Base-by-base conservation (phyloP, 2,113 vertebrate genomes). In the Chrysochloris asiatica region DNA sequence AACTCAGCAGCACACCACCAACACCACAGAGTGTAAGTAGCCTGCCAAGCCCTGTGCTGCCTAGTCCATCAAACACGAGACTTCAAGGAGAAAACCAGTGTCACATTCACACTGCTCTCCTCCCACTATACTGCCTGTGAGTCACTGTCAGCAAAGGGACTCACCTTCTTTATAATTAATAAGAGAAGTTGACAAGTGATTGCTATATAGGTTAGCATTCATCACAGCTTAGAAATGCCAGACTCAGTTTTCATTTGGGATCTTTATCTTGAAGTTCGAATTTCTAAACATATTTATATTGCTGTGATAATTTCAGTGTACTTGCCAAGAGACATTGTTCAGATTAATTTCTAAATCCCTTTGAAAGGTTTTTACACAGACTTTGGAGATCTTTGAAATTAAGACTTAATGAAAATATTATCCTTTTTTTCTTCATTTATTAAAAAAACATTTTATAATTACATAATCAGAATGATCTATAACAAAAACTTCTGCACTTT, bases 361-460 rank as follows among this genome's bases (percentile, higher is more conserved):
- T 36, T 65, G 50, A 36, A 41, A 73, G 17, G 5, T 28, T 28
- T 88, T 88, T 82, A 79, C 24, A 73, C 4, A 76, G 21, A 56
- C 11, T 11, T 71, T 72, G 33, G 24, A 79, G 19, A 75, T 33
- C 22, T 90, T 75, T 65, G 10, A 77, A 89, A 47, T 19, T 28
- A 52, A 73, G 33, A 78, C 26, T 83, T 78, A 13, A 48, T 30
- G 50, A 93, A 85, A 86, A 69, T 50, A 38, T 4, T 26, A 6
- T 22, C 1, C 3, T 67, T 89, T 77, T 78, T 61, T 45, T 81
- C 12, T 6, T 90, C 85, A 41, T 41, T 82, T 83, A 77, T 81
- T 69, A 8, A 89, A 92, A 67, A 88, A 85, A 30, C 1, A 33
- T 59, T 54, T 90, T 87, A 33, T 30, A 93, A 77, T 87, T 87